These are phyloP conservation scores for Gavia stellata DNA, from an alignment of 2,113 vertebrate genomes.

Conservation along the genomic window DNA sequence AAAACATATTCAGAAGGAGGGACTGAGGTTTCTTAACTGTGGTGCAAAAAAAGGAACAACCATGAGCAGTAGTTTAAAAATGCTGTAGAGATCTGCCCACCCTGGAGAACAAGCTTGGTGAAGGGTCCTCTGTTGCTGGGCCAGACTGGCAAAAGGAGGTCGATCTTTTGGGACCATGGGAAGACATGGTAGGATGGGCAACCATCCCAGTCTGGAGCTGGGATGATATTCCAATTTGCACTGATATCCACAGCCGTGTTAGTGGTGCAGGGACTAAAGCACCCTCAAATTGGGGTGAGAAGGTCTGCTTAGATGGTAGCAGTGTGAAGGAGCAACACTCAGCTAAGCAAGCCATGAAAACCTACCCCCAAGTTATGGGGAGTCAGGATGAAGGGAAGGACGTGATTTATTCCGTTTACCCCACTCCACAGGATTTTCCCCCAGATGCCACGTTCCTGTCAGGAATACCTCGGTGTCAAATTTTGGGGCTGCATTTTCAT, in stretches of 20 bases:
- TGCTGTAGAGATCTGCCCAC: background rate
- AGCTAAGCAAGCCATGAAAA: background rate
- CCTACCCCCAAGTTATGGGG: background rate
- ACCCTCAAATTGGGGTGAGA: background rate
- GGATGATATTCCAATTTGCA: background rate
- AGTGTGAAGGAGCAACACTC: background rate
- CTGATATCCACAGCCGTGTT: background rate
- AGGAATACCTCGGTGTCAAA: background rate
- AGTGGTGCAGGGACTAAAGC: background rate
- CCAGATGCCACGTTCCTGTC: accelerated
- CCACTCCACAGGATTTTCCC: background rate
- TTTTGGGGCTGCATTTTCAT: constrained; percentile 4
- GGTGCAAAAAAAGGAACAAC: background rate
- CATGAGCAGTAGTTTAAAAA: background rate
- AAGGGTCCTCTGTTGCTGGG: background rate
- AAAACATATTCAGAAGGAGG: background rate
- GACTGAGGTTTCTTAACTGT: background rate
- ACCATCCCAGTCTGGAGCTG: background rate
- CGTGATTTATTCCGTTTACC: background rate
- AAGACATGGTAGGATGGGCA: background rate
- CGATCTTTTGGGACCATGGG: background rate
- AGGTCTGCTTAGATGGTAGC: accelerated
- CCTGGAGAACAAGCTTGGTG: background rate
- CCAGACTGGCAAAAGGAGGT: background rate
- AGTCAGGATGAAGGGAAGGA: background rate